phyloP scores from a whole-genome alignment of 2,113 vertebrate genomes.

The Raja brachyura region DNA sequence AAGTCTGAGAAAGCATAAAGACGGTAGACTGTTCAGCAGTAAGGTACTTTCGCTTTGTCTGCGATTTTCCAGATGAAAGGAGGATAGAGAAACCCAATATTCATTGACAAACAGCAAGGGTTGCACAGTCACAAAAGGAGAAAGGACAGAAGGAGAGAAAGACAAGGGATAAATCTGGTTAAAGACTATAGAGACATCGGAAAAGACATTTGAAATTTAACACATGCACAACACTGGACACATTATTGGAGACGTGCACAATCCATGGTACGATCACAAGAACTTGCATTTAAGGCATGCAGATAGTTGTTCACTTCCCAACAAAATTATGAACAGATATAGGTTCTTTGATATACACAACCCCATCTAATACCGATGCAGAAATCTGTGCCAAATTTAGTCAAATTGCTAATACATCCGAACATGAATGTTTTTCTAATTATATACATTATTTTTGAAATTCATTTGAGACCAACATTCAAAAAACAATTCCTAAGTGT shows the following conservation, averaged over 20 bases:
- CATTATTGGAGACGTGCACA: neutral
- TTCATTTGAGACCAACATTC: neutral
- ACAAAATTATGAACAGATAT: neutral
- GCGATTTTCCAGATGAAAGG: constrained; percentile 58
- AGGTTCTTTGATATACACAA: neutral
- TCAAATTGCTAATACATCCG: neutral
- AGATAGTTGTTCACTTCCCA: neutral
- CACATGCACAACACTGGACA: neutral
- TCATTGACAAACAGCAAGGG: constrained; percentile 59
- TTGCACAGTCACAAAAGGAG: constrained; percentile 56
- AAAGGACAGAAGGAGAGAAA: constrained; percentile 57
- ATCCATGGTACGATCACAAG: neutral
- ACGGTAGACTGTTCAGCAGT: constrained; percentile 95
- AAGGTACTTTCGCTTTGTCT: constrained; percentile 87
- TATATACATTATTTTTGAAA: neutral
- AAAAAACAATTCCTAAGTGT: neutral
- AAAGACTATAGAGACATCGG: constrained; percentile 44
- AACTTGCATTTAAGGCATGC: neutral
- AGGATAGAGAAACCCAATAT: constrained; percentile 54
- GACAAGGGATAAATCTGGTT: constrained; percentile 59
- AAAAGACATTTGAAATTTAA: neutral
- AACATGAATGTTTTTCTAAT: neutral
- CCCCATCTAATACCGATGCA: neutral
- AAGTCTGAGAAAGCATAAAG: constrained; percentile 99
- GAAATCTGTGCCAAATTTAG: neutral